Percentiles rank a stretch among this genome's conserved stretches.
phyloP scores from a whole-genome alignment of 1,140 invertebrate genomes.

The Artemia franciscana region DNA sequence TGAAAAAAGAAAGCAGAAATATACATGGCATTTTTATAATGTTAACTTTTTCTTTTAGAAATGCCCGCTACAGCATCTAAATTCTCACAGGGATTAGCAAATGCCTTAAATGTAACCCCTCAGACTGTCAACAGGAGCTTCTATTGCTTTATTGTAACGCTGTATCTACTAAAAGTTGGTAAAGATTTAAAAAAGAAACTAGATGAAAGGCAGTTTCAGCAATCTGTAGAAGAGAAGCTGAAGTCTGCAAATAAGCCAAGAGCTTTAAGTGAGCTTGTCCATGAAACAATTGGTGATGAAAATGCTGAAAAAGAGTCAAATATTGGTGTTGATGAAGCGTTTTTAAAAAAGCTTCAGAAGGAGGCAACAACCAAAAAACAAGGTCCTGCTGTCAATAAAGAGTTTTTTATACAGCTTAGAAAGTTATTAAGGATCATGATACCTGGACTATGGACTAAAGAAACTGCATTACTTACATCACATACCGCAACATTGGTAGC shows the following conservation, averaged over 20 bases:
- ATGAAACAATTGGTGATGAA: not conserved
- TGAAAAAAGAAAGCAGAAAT: too few species aligned
- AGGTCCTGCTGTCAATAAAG: conserved; percentile 31
- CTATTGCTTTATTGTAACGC: not conserved
- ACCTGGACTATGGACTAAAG: conserved; percentile 52
- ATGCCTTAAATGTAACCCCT: not conserved
- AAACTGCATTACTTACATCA: conserved; percentile 49
- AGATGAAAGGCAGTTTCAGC: not conserved
- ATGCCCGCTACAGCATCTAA: not conserved
- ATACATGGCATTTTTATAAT: too few species aligned
- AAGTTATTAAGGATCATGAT: conserved; percentile 72
- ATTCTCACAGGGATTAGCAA: not conserved
- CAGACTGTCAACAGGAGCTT: not conserved
- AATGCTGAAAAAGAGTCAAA: not conserved
- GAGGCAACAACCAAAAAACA: conserved; percentile 4
- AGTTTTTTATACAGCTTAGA: conserved; percentile 52
- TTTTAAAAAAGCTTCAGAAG: not conserved
- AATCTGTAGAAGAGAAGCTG: not conserved
- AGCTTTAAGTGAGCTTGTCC: not conserved
- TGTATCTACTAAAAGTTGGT: not conserved
- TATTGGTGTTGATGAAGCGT: not conserved
- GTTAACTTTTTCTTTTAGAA: too few species aligned
- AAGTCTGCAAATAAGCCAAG: not conserved
- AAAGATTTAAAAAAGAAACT: not conserved
- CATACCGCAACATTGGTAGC: conserved; percentile 71